Evolutionary conservation across 64 coral and sea anemone genomes (phyloP), one percentile per base, ranked within the genome.

Genomic region (Porites lutea): DNA sequence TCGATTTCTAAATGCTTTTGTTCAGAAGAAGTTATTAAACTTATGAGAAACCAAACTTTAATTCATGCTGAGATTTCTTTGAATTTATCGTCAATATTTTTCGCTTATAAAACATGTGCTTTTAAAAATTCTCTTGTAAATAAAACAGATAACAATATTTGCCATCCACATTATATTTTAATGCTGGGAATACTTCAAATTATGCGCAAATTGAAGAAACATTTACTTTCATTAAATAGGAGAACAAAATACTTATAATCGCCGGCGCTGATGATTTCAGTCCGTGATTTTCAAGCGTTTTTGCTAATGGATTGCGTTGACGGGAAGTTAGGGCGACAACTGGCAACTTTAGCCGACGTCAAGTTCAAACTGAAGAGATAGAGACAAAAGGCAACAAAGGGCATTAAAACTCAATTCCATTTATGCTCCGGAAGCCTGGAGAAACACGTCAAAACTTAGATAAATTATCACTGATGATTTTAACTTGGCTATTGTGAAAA

Each of bases 81-180:
- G 63, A 84, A 70, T 66, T 84, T 69, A 52, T 61, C 21, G 46
- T 68, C 81, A 84, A 84, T 64, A 84, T 68, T 69, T 67, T 84
- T 50, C 46, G 44, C 45, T 48, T 21, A 16, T 84, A 84, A 84
- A 84, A 84, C 48, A 84, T 69, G 81, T 84, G 81, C 81, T 84
- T 84, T 52, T 84, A 84, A 84, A 84, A 67, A 84, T 84, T 67
- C 81, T 51, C 63, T 68, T 84, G 81, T 84, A 84, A 84, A 84
- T 68, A 68, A 84, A 68, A 69, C 10, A 21, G 48, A 49, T 49
- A 14, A 52, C 64, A 65, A 63, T 63, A 69, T 84, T 84, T 51
- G 63, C 19, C 61, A 19, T 23, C 18, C 46, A 20, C 52, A 50
- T 51, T 76, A 51, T 76, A 16, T 47, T 52, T 51, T 76, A 49